These are phyloP conservation scores for Orthonevra nobilis DNA, from an alignment of 2,888 invertebrate species.

Conservation along the genomic window DNA sequence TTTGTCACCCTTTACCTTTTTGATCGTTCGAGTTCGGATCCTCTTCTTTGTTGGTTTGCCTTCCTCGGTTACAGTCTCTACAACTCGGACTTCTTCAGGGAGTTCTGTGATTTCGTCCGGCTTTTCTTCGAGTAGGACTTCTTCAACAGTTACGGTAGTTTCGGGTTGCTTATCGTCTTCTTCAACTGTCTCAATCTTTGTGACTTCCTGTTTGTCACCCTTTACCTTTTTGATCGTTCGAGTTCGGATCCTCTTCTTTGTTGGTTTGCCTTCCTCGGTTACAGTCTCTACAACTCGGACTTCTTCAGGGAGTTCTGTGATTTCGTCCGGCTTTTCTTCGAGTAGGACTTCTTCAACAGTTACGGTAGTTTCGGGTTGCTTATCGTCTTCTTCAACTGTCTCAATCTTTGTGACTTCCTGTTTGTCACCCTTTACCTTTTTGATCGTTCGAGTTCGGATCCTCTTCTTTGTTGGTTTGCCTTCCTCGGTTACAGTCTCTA, in stretches of 20 bases:
- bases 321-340: conserved; percentile 9
- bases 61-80: conserved; percentile 16
- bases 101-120: conserved; percentile 18
- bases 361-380: conserved; percentile 26
- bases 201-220: conserved; percentile 36
- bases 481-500: conserved; percentile 20
- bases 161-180: conserved; percentile 29
- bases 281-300: conserved; percentile 13
- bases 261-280: conserved; percentile 19
- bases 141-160: conserved; percentile 25
- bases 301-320: conserved; percentile 23
- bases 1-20: conserved; percentile 25
- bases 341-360: conserved; percentile 21
- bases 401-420: conserved; percentile 34
- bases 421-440: conserved; percentile 24
- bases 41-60: conserved; percentile 24
- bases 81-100: conserved; percentile 21
- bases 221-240: conserved; percentile 24
- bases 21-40: conserved; percentile 27
- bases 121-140: conserved; percentile 10
- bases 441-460: conserved; percentile 21
- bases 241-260: conserved; percentile 28
- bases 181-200: conserved; percentile 29
- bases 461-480: conserved; percentile 28
- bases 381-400: conserved; percentile 32